Evolutionary conservation across 2,888 invertebrate species (phyloP).

Genomic region (Protonemura montana): DNA sequence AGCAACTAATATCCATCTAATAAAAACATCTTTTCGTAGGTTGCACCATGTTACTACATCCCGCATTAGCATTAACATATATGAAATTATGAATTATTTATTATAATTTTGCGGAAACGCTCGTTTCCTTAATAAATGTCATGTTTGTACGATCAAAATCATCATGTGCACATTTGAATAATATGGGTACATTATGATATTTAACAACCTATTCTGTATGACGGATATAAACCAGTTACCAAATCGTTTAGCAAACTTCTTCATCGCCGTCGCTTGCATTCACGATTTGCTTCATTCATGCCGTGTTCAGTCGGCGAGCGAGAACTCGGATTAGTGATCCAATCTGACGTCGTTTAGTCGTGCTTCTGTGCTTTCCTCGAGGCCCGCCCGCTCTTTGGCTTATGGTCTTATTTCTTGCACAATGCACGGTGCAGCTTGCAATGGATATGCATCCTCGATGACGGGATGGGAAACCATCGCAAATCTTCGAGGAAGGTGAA

Average conservation of each 20-base stretch:
- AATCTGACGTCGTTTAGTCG: neutral
- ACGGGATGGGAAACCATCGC: neutral
- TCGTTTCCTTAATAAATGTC: neutral
- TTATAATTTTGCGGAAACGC: neutral
- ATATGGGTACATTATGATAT: neutral
- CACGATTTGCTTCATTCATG: neutral
- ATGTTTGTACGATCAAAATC: neutral
- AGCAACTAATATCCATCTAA: neutral
- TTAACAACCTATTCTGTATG: neutral
- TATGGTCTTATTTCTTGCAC: neutral
- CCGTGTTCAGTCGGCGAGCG: neutral
- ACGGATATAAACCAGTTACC: constrained; percentile 7
- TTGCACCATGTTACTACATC: neutral
- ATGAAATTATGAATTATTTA: neutral
- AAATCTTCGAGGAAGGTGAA: constrained; percentile 12
- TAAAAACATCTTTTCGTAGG: neutral
- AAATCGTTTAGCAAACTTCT: neutral
- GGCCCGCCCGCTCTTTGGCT: neutral
- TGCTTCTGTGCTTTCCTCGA: neutral
- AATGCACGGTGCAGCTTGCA: neutral
- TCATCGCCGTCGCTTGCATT: neutral
- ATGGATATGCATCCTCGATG: neutral
- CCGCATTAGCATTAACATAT: neutral
- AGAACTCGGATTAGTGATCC: neutral
- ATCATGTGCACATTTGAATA: neutral